Evolutionary conservation across 2,797 vertebrate species (phyloP), one percentile per base, ranked within the genome.

Genomic region (Liparis tanakae): DNA sequence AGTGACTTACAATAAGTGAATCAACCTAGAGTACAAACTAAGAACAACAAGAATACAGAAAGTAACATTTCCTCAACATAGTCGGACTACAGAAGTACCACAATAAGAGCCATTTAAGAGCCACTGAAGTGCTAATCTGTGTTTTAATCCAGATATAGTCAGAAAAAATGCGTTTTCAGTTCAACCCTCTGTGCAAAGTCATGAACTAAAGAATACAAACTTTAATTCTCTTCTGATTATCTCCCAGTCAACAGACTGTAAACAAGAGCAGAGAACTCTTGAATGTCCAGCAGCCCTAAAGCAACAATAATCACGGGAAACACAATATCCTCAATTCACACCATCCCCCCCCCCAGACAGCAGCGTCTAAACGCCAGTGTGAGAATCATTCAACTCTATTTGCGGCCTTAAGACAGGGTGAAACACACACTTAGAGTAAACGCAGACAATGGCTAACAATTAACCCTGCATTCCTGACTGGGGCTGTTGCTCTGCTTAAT

Each of bases 381-480:
- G 62, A 85, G 74, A 83, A 76, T 81, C 70, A 79, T 69, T 84
- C 69, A 66, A 64, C 76, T 48, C 67, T 75, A 61, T 70, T 64
- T 37, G 51, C 41, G 78, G 77, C 86, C 74, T 79, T 43, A 74
- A 84, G 81, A 85, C 78, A 60, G 48, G 80, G 69, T 78, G 72
- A 90, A 89, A 85, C 83, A 69, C 73, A 82, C 70, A 70, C 70
- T 56, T 63, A 56, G 78, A 74, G 76, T 71, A 74, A 83, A 87
- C 72, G 74, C 78, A 72, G 70, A 67, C 87, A 87, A 89, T 83
- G 74, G 91, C 85, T 91, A 93, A 94, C 92, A 93, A 93, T 91
- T 93, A 92, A 92, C 90, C 79, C 83, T 74, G 72, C 88, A 93
- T 90, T 93, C 86, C 83, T 88, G 86, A 66, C 74, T 39, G 74